Evolutionary conservation across 2,888 invertebrate genomes (phyloP), one percentile per base, ranked within the genome.

Genomic region (Conistra vaccinii): DNA sequence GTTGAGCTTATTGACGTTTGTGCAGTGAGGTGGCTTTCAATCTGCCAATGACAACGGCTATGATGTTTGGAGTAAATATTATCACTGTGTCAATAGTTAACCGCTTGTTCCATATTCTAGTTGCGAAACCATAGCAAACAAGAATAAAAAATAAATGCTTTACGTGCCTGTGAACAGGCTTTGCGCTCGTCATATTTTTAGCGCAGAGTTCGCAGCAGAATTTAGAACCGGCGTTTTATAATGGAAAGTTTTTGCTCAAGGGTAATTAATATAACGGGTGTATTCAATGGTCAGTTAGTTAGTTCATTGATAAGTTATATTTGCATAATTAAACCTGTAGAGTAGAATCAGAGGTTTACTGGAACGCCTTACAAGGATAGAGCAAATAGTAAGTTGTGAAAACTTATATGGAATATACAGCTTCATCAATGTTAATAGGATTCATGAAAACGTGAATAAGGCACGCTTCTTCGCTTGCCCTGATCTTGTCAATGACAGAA

Each of bases 161-260:
- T 23, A 23, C 2, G 17, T 76, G 62, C n/a, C 32, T 51, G 29
- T 51, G 3, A 2, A 48, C 17, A 66, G 17, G 10, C n/a, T 65
- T n/a, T n/a, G 23, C 51, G 23, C 32, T 57, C n/a, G 1, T 57
- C 35, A 29, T 74, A 35, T 35, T 17, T 60, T 60, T 65, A 20
- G 42, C 51, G 42, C 23, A 32, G 48, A 39, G 20, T 42, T 77
- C 5, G 32, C 7, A 12, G 61, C n/a, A 14, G n/a, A 42, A 61
- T 61, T 42, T 57, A 32, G 23, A 51, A 66, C 35, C 4, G 2
- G 35, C 12, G 2, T 55, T 60, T 39, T 35, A 14, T n/a, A 51
- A 45, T 48, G 35, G 6, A 39, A 57, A 48, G 42, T 45, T 67
- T 69, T 63, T 85, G 78, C 78, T 85, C 83, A 85, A 85, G 20